phyloP scores from a whole-genome alignment of 2,888 invertebrate species.

The Drosophila dives region DNA sequence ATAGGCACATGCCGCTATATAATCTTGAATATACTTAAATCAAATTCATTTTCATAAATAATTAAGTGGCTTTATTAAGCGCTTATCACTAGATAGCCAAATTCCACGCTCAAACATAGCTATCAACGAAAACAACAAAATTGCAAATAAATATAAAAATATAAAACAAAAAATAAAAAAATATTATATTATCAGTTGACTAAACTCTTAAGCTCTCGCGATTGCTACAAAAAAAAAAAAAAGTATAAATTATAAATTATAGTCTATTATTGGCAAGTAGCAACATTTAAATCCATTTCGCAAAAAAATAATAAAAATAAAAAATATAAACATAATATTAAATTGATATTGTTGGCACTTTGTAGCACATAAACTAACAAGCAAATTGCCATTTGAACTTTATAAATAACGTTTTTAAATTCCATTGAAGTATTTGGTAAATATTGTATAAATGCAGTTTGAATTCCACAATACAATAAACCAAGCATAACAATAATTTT shows the following conservation, averaged over 20 bases:
- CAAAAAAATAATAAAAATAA: background rate
- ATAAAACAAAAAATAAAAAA: background rate
- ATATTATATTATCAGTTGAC: background rate
- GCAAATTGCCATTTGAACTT: background rate
- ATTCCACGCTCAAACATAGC: background rate
- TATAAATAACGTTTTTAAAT: background rate
- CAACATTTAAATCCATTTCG: background rate
- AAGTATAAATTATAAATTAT: background rate
- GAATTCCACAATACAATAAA: constrained; percentile 11
- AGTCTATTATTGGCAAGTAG: background rate
- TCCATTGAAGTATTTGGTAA: background rate
- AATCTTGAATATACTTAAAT: constrained; percentile 38
- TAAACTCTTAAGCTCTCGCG: background rate
- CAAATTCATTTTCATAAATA: constrained; percentile 49
- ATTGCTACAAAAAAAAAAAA: background rate
- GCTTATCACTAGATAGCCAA: constrained; percentile 18
- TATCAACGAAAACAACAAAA: background rate
- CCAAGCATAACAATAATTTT: constrained; percentile 11
- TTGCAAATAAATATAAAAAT: background rate
- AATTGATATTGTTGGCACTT: background rate
- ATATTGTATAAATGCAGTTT: background rate
- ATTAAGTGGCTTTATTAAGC: constrained; percentile 56
- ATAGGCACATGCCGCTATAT: constrained; percentile 34
- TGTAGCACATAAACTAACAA: background rate
- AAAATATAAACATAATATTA: background rate